Percentiles rank a stretch among this genome's conserved stretches.
Evolutionary conservation across 2,797 vertebrate genomes (phyloP).

Genomic region (Urosaurus nigricauda): DNA sequence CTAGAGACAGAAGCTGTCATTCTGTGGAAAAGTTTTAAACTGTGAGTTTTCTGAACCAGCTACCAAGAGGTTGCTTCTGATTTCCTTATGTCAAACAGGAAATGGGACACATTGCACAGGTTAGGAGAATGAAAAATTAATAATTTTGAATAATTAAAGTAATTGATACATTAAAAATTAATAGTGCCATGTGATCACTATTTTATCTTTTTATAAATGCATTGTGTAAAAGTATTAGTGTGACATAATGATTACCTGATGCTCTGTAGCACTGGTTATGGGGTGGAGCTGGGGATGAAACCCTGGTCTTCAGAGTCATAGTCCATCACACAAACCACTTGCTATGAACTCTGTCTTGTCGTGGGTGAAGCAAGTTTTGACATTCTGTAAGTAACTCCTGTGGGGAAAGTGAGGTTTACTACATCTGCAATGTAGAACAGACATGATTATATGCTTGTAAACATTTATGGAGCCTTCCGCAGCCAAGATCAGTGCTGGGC

Average conservation of each 20-base stretch:
- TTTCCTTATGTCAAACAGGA: neutral
- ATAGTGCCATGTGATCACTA: neutral
- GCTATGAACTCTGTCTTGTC: neutral
- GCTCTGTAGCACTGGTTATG: neutral
- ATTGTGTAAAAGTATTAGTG: neutral
- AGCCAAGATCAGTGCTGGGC: neutral
- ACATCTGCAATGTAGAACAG: neutral
- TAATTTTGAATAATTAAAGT: no score
- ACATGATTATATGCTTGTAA: neutral
- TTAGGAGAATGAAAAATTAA: neutral
- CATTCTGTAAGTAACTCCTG: neutral
- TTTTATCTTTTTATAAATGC: neutral
- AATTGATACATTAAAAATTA: neutral
- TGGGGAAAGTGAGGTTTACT: neutral
- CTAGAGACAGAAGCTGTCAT: neutral
- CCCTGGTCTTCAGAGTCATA: no score
- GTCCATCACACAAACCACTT: neutral
- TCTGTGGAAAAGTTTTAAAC: neutral
- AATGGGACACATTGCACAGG: neutral
- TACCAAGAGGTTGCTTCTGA: neutral
- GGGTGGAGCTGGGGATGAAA: no score
- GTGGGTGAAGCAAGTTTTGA: neutral
- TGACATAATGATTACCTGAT: no score
- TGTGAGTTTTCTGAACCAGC: neutral
- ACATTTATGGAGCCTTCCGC: neutral